phyloP scores from a whole-genome alignment of 2,888 invertebrate species.

The Argyra leucocephala region DNA sequence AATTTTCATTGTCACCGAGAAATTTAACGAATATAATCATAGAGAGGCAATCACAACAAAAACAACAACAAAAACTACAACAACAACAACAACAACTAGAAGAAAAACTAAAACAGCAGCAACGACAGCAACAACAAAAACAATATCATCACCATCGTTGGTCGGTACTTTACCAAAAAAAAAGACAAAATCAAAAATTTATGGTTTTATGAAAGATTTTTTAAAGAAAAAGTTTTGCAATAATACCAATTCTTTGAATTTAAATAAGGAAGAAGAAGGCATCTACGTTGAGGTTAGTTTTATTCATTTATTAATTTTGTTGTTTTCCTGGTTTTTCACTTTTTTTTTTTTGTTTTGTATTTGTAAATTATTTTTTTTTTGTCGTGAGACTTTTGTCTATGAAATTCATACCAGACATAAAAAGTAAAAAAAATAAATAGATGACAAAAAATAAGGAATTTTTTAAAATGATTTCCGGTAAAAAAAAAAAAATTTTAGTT shows the following conservation, averaged over 20 bases:
- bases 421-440: too few relatives aligned
- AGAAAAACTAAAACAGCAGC: neutral
- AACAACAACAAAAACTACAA: neutral
- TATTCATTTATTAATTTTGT: constrained; percentile 5
- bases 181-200: constrained; percentile 23
- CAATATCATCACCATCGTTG: neutral
- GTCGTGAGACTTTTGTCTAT: too few relatives aligned
- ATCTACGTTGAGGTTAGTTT: constrained; percentile 8
- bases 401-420: too few relatives aligned
- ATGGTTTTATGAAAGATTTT: constrained; percentile 25
- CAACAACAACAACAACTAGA: neutral
- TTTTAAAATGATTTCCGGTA: too few relatives aligned
- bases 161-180: neutral
- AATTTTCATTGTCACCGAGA: neutral
- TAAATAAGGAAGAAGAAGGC: constrained; percentile 9
- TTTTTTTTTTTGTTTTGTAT: neutral
- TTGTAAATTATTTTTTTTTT: too few relatives aligned
- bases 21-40: constrained; percentile 4
- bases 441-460: too few relatives aligned
- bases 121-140: neutral
- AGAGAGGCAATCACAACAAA: neutral
- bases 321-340: too few relatives aligned
- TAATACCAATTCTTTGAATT: constrained; percentile 8
- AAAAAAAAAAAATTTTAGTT: too few relatives aligned
- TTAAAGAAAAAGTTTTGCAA: constrained; percentile 19